Base-by-base conservation (phyloP, 2,797 vertebrate species). In the Crenichthys baileyi region DNA sequence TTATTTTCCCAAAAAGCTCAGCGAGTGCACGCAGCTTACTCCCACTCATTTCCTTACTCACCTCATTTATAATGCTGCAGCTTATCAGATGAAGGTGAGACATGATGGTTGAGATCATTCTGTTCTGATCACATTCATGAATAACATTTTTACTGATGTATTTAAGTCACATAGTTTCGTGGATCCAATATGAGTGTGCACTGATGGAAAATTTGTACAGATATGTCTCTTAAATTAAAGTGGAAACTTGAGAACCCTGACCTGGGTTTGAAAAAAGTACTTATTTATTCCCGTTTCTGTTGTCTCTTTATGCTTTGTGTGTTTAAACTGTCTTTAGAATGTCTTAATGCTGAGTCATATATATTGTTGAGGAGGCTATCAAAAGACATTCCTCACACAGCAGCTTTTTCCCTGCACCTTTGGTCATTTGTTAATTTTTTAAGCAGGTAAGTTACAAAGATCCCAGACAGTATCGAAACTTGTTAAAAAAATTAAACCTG, bases 81-180 rank as follows among this genome's bases (percentile, higher is more conserved):
- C 72, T 41, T 41, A 41, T 73, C 72, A 56, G 60, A 63, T 50
- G 26, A 61, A 63, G 44, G 56, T 75, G 20, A 75, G 41, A 75
- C 2, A 75, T 61, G 29, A 39, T 75, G 60, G 46, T 50, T 11
- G 16, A 24, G 74, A 75, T n/a, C 73, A 75, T 7, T 16, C 74
- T 50, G 15, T 48, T 22, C 60, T 75, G 13, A 46, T 26, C 7
- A 4, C 24, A 48, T 46, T n/a, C 24, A 26, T 70, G 41, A 70
- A 46, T 26, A 70, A 70, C 24, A 46, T 46, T 22, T 18, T n/a
- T 3, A 46, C 65, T 46, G 65, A 46, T 68, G 39, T n/a, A 44
- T 22, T 24, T 16, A 48, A 15, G 41, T 16, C 12, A 46, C 41
- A 46, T 7, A 46, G 41, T 26, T n/a, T 46, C 26, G 41, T 24